Base-by-base conservation (phyloP, 2,797 vertebrate species). In the Eulemur mongoz region DNA sequence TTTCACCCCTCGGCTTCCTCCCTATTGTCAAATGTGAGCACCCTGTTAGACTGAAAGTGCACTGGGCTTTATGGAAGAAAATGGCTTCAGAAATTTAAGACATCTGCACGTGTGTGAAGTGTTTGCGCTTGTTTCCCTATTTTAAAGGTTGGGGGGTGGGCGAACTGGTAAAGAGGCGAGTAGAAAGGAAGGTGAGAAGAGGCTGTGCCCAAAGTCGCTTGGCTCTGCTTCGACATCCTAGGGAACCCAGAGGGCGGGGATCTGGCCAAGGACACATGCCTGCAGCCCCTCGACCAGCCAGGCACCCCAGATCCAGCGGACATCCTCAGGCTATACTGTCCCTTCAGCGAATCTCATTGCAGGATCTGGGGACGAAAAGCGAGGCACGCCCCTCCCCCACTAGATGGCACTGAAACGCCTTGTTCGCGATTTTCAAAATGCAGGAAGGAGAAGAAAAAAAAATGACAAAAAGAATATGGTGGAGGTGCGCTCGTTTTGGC, bases 351-450 rank as follows among this genome's bases (percentile, higher is more conserved):
- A 88, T 96, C 93, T 80, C 5, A 3, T 43, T 30, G 91, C 27
- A 38, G 89, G 87, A 92, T 69, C 59, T 17, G 7, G 48, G 81
- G 17, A 95, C 54, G 0, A 57, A 61, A 92, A 52, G 63, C 30
- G 89, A 82, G 94, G 90, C 89, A 76, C 94, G 97, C 98, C 98
- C 99, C 98, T 98, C 98, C 98, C 98, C 98, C 98, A 98, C 98
- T 99, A 99, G 99, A 98, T 98, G 98, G 99, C 99, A 99, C 98
- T 99, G 98, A 99, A 97, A 98, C 97, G 96, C 98, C 95, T 98
- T 80, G 97, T 98, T 97, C 87, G 95, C 50, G 88, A 83, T 91
- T 96, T 79, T 98, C 96, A 95, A 97, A 96, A 72, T 48, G 23
- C 91, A 96, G 96, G 90, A 75, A 97, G 92, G 61, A 38, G 52